Base-by-base conservation (phyloP, 1,140 invertebrate species). In the Diabrotica undecimpunctata region DNA sequence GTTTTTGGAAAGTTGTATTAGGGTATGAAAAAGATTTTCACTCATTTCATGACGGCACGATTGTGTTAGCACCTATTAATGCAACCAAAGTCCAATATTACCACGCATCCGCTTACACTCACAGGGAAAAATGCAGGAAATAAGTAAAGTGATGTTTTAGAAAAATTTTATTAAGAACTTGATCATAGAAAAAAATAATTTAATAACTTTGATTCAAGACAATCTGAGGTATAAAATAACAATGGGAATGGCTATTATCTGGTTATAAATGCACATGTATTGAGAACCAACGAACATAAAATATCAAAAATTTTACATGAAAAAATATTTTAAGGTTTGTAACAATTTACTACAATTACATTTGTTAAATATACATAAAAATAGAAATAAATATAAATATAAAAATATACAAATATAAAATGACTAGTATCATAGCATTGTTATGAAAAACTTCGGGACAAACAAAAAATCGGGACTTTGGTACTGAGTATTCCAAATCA, bases 131-230 rank as follows among this genome's bases (percentile, higher is more conserved):
- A 25, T 2, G 25, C 25, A 25, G 25, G 4, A 25, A 25, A 25
- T 25, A 25, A 25, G 4, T 25, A 25, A 25, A 4, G 1, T 25
- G 4, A 2, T 46, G 8, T 46, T 46, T 46, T 46, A 10, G 41
- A 10, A 46, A 46, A 46, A 46, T 2, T 46, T 46, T 46, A 46
- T 46, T 46, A 46, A 46, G 41, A n/a, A 46, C 25, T 25, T 25
- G 25, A 25, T n/a, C 41, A 46, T 46, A 46, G 41, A 46, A 60
- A 60, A n/a, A 60, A 60, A 51, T 60, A 50, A 51, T 60, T 60
- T 51, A 60, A 14, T 51, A 41, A 50, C 5, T 50, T 60, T 60
- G 13, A 50, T 46, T 50, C 14, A 50, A 60, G 6, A 57, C 12
- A 57, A n/a, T n/a, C 41, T 46, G 36, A 37, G 25, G 58, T 25